These are phyloP conservation scores for Branchipolynoe longqiensis DNA, from an alignment of 2,888 invertebrate species.

Conservation along the genomic window DNA sequence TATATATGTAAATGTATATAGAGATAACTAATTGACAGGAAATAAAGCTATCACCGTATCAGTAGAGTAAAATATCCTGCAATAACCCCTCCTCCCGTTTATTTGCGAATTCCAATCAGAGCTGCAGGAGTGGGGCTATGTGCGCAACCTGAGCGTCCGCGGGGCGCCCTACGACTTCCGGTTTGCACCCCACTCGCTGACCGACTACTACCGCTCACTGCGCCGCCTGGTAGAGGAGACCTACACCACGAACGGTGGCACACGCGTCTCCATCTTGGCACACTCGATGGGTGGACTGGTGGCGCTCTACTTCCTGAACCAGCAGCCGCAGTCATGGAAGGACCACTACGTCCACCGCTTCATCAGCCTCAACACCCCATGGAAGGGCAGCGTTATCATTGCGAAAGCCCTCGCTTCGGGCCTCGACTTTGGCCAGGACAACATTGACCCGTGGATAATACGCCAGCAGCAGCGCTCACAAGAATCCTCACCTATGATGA, in stretches of 20 bases:
- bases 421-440: slow-evolving; percentile 14
- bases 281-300: slow-evolving; percentile 98
- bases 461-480: slow-evolving; percentile 55
- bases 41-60: too few relatives aligned
- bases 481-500: slow-evolving; percentile 26
- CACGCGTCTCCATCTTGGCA: slow-evolving; percentile 89
- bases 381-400: slow-evolving; percentile 55
- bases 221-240: slow-evolving; percentile 91
- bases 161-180: slow-evolving; percentile 63
- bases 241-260: slow-evolving; percentile 87
- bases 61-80: too few relatives aligned
- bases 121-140: slow-evolving; percentile 56
- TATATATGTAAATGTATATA: too few relatives aligned
- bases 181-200: slow-evolving; percentile 66
- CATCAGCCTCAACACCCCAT: slow-evolving; percentile 54
- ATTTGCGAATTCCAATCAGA: too few relatives aligned
- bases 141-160: slow-evolving; percentile 54
- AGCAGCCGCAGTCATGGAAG: slow-evolving; percentile 83
- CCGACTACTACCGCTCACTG: slow-evolving; percentile 88
- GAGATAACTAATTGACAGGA: too few relatives aligned
- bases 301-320: slow-evolving; percentile 90
- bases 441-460: slow-evolving; percentile 55
- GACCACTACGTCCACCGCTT: slow-evolving; percentile 83
- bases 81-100: too few relatives aligned
- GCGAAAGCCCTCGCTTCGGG: slow-evolving; percentile 50